Percentiles rank a stretch among this genome's conserved stretches.
Evolutionary conservation across 2,888 invertebrate genomes (phyloP).

Genomic region (Melangyna quadrimaculata): DNA sequence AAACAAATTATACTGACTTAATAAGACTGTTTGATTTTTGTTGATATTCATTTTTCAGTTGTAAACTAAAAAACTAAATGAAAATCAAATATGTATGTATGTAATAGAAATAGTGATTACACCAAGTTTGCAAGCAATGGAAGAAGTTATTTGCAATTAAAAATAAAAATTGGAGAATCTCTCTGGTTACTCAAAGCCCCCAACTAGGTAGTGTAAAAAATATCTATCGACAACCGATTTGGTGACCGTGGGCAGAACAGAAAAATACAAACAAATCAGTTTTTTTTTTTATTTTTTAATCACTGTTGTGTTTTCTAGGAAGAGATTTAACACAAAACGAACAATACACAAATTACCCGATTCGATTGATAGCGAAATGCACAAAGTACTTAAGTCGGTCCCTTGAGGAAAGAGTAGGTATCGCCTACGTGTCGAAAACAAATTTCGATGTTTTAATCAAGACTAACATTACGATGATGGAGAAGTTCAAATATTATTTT

Average conservation of each 20-base stretch:
- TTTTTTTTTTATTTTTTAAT: neutral
- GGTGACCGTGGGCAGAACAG: constrained; percentile 37
- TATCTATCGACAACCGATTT: constrained; percentile 33
- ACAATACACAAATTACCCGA: constrained; percentile 71
- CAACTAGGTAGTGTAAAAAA: neutral
- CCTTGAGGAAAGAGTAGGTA: too few relatives aligned
- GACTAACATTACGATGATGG: too few relatives aligned
- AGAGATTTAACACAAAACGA: constrained; percentile 54
- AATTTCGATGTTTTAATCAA: too few relatives aligned
- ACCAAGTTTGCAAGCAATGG: constrained; percentile 10
- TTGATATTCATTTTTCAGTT: neutral
- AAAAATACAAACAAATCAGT: neutral
- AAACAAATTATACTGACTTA: constrained; percentile 36
- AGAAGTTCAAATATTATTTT: too few relatives aligned
- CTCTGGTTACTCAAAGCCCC: constrained; percentile 8
- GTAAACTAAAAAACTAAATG: constrained; percentile 27
- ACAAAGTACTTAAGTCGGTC: constrained; percentile 49
- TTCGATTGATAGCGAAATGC: constrained; percentile 69
- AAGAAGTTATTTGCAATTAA: constrained; percentile 38
- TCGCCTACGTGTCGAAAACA: too few relatives aligned
- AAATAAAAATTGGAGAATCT: constrained; percentile 30
- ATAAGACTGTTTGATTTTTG: constrained; percentile 44
- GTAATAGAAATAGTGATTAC: constrained; percentile 9
- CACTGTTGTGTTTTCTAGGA: constrained; percentile 50
- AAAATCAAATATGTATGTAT: neutral